Base-by-base conservation (phyloP, 2,113 vertebrate species). In the Cottus gobio region DNA sequence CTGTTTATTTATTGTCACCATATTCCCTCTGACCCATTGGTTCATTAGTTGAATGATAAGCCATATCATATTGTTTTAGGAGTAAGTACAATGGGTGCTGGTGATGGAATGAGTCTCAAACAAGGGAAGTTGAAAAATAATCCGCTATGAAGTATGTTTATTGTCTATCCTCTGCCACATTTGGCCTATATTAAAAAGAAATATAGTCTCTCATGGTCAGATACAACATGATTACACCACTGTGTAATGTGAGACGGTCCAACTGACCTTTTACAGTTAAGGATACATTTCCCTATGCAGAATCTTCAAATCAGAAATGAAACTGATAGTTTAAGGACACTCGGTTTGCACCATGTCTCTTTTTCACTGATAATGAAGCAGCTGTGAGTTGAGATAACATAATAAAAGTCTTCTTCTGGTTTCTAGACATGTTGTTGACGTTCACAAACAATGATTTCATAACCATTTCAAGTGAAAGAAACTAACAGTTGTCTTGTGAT, bases 291-390 rank as follows among this genome's bases (percentile, higher is more conserved):
- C 63, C 60, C 11, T 44, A 22, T 30, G 16, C 18, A 57, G 31
- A 42, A 71, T 67, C 42, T 69, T 28, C 4, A 52, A 50, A 65
- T 64, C 52, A 62, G 16, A 80, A 70, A 66, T 24, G 31, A 56
- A 82, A 71, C 50, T 24, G 28, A 75, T 65, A 2, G 52, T 73
- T 82, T 77, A 62, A 26, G 74, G 10, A 70, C 39, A 72, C 8
- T 72, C 26, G 15, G 18, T 62, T 57, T 24, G 22, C 16, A 46
- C 24, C 22, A 22, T 75, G 22, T 65, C 30, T 68, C 24, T 52
- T 73, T 24, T 75, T 75, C 5, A 24, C 26, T 56, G 62, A 74
- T 56, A 64, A 39, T 52, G 12, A 56, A 34, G 56, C 22, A 20
- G 39, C 72, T 36, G 18, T 0, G 2, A 42, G 44, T 61, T 50